Base-by-base conservation (phyloP, 2,888 invertebrate genomes). In the Nomada ferruginata region DNA sequence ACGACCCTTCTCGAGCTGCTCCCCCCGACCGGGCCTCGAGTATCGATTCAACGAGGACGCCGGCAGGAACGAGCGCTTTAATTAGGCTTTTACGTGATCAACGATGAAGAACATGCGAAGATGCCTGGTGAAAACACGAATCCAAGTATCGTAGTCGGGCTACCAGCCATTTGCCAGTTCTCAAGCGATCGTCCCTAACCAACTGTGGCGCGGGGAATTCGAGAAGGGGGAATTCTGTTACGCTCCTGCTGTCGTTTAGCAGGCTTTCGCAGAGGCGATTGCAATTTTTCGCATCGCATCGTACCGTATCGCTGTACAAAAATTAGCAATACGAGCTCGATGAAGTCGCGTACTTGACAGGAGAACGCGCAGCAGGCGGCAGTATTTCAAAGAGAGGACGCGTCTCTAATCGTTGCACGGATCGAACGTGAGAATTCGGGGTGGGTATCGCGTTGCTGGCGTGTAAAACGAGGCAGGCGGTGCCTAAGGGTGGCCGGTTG, bases 61-160 rank as follows among this genome's bases (percentile, higher is more conserved):
- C 59, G 36, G n/a, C 47, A 52, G 60, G 63, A 64, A 61, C 69
- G 68, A 47, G 52, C 61, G 64, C 57, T 83, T 83, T 83, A 83
- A 83, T 83, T 83, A 78, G 70, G 47, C 75, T 72, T 70, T 72
- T 79, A 66, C 60, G 71, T 53, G 79, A 79, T 79, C 79, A 26
- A 79, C 71, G 79, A 61, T 26, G 29, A 69, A 36, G 79, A 65
- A 70, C 79, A 79, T 50, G 69, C 57, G 57, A 69, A 55, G 59
- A 69, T 47, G 52, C 52, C 71, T 52, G 61, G 61, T 53, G 23
- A 26, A 72, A 63, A 72, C 53, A 42, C 53, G 23, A 42, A n/a
- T n/a, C 13, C 42, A 26, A 73, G 26, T 65, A 64, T 44, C 44
- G 4, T 4, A 10, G 70, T 47, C 70, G n/a, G 29, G 5, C 20